Percentiles rank a stretch among this genome's conserved stretches.
phyloP scores from a whole-genome alignment of 2,888 invertebrate species.

The Andrena bicolor region DNA sequence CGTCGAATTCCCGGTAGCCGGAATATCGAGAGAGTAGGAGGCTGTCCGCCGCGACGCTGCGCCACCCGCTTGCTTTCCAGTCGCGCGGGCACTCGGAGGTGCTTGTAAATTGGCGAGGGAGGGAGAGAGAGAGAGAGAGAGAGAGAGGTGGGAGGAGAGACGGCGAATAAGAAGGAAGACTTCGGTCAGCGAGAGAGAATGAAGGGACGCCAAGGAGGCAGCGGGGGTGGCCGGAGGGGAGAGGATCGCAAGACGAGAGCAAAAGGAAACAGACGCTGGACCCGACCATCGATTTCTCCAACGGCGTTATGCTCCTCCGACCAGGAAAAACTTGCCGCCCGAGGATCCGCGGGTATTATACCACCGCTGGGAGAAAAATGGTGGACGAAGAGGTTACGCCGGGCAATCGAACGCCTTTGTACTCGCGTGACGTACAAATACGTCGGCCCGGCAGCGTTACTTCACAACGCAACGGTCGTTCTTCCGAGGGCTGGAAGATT shows the following conservation, averaged over 20 bases:
- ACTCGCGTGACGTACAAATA: conserved; percentile 4
- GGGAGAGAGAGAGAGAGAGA: neutral
- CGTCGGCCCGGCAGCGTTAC: neutral
- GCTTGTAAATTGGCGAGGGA: conserved; percentile 73
- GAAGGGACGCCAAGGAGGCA: conserved; percentile 23
- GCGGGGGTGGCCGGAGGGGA: conserved; percentile 24
- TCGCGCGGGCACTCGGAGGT: conserved; percentile 61
- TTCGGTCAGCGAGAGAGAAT: conserved; percentile 46
- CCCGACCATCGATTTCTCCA: conserved; percentile 75
- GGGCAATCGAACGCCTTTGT: neutral
- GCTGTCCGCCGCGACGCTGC: conserved; percentile 51
- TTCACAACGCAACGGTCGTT: neutral
- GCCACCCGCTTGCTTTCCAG: conserved; percentile 61
- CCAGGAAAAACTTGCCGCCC: conserved; percentile 66
- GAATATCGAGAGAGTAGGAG: conserved; percentile 40
- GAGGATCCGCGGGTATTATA: conserved; percentile 37
- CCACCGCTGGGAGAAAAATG: conserved; percentile 30
- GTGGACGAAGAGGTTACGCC: conserved; percentile 24
- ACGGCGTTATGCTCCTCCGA: conserved; percentile 73
- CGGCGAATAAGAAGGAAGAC: conserved; percentile 53
- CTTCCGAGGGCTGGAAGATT: no score
- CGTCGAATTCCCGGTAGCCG: conserved; percentile 39
- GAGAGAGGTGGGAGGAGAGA: conserved; percentile 22
- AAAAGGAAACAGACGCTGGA: conserved; percentile 47
- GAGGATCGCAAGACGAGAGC: conserved; percentile 45